Percentiles rank a stretch among this genome's conserved stretches.
phyloP scores from a whole-genome alignment of 2,888 invertebrate genomes.

The Brassicogethes aeneus region DNA sequence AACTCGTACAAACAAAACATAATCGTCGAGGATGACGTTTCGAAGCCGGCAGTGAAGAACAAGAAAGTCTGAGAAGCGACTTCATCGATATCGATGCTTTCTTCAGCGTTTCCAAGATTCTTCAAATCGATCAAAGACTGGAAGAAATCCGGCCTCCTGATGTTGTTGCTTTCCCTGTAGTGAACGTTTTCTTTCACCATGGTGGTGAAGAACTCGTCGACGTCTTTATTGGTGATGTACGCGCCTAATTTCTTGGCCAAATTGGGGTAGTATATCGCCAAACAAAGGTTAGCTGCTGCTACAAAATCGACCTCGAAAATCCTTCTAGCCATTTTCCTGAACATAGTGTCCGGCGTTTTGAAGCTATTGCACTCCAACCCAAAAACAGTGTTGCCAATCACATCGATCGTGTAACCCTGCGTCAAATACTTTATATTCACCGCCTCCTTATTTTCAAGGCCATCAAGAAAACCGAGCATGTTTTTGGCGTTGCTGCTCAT shows the following conservation, averaged over 20 bases:
- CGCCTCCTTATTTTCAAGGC: constrained; percentile 4
- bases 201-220: constrained; percentile 26
- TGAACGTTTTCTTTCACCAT: constrained; percentile 25
- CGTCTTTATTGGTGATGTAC: constrained; percentile 13
- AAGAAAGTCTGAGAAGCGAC: constrained; percentile 46
- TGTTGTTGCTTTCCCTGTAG: constrained; percentile 21
- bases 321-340: constrained; percentile 29
- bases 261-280: constrained; percentile 16
- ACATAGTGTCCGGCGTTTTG: constrained; percentile 35
- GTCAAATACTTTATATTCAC: constrained; percentile 39
- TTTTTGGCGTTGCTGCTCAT: constrained; percentile 34
- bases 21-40: constrained; percentile 51
- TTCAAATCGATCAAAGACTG: constrained; percentile 24
- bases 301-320: constrained; percentile 24
- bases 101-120: constrained; percentile 11
- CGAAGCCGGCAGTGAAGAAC: constrained; percentile 53
- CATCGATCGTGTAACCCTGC: constrained; percentile 49
- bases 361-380: constrained; percentile 50
- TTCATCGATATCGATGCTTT: constrained; percentile 21
- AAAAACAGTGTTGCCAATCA: constrained; percentile 50
- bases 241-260: constrained; percentile 15
- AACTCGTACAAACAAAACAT: constrained; percentile 48
- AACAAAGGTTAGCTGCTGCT: constrained; percentile 10
- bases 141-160: constrained; percentile 23
- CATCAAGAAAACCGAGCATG: constrained; percentile 21